Conservation (phyloP, 2,888 invertebrate genomes). For the Lamellibrachia columna region DNA sequence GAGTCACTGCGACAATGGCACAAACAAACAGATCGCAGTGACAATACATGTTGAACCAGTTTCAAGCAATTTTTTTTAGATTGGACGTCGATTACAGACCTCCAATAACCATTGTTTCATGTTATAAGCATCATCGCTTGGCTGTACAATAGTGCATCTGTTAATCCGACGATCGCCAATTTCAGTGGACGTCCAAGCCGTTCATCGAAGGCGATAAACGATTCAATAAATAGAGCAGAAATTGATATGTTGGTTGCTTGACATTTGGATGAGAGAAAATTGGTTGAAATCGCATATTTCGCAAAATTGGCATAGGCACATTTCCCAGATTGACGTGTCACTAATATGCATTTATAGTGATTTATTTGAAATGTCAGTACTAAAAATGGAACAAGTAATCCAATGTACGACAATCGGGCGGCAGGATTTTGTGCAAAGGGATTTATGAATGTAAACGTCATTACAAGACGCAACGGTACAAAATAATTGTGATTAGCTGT, state of each 20-base stretch:
- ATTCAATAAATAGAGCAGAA: background rate
- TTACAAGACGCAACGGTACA: background rate
- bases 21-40: background rate
- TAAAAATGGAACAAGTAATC: background rate
- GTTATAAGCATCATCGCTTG: background rate
- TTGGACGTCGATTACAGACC: background rate
- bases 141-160: background rate
- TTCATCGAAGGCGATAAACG: background rate
- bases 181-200: background rate
- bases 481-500: background rate
- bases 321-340: background rate
- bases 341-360: constrained; percentile 16
- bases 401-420: background rate
- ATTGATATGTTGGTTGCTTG: background rate
- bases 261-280: background rate
- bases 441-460: background rate
- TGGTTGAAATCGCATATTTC: background rate
- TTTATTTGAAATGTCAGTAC: background rate
- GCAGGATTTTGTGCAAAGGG: background rate
- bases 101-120: background rate
- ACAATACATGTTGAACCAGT: too few species aligned
- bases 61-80: background rate
- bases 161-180: background rate
- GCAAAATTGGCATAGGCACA: background rate
- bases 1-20: background rate